Base-by-base conservation (phyloP, 2,113 vertebrate species). In the Perca fluviatilis region DNA sequence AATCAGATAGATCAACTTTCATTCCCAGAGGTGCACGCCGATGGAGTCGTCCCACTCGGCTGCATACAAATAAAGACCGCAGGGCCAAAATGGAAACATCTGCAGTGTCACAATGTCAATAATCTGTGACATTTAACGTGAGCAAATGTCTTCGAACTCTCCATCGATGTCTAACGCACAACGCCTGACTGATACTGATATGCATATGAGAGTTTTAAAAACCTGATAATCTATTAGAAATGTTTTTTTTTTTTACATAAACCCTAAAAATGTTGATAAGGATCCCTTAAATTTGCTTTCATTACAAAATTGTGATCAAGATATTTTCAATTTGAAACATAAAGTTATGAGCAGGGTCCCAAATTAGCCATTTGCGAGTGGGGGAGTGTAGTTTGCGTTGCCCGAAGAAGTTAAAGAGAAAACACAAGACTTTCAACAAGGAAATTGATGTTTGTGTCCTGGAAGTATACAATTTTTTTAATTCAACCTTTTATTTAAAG, bases 1-100 rank as follows among this genome's bases (percentile, higher is more conserved):
- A 86, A 79, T 84, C 71, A 0, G 72, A 89, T 80, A 74, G 69
- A 89, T 87, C 76, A 74, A 25, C 6, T 76, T 71, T 70, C 79
- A 82, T 70, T 79, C 81, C 67, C 40, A 6, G 74, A 50, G 61
- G 49, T 62, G 68, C 58, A 27, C 61, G 65, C 10, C 54, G 49
- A 82, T 70, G 43, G 70, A 83, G 74, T 46, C 14, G 60, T 85
- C 73, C 57, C 65, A 15, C n/a, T 64, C 47, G 3, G 15, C 63
- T 0, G 65, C 43, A 68, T 47, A 64, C 56, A 51, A 74, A 77
- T 84, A 60, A 12, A 72, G 62, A 64, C 50, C n/a, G 15, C 5
- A 0, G n/a, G 23, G 21, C 16, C 9, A 27, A 74, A 73, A 62
- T 57, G 70, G 46, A 67, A 81, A 78, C 62, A 75, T 60, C 63